Conservation (phyloP, 2,113 vertebrate genomes). For the Rhombomys opimus region DNA sequence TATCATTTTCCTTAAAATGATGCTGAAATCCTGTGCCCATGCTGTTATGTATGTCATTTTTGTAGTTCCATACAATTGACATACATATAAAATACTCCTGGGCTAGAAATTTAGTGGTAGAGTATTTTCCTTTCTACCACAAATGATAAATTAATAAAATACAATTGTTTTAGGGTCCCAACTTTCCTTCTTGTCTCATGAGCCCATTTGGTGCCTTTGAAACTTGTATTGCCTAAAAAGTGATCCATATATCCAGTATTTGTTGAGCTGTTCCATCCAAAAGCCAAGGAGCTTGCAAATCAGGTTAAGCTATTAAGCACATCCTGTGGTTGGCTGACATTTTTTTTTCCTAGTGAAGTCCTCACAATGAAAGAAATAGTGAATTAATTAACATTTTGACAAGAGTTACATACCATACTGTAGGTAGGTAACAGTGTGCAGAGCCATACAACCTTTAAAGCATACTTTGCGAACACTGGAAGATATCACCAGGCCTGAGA, state of each 20-base stretch:
- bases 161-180: neutral
- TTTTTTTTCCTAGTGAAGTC: neutral
- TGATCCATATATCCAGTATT: neutral
- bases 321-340: neutral
- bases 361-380: conserved; percentile 3
- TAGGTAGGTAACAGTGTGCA: conserved; percentile 5
- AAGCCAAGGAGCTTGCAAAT: neutral
- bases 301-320: neutral
- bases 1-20: neutral
- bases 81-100: neutral
- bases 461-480: neutral
- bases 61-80: neutral
- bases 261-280: neutral
- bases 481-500: neutral
- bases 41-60: neutral
- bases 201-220: neutral
- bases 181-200: no score
- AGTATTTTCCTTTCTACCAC: neutral
- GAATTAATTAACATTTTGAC: conserved; percentile 28
- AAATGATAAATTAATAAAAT: neutral
- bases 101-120: neutral
- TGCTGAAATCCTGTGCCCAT: neutral
- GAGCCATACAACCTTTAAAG: neutral
- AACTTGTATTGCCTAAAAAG: conserved; percentile 9
- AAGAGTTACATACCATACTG: neutral